Evolutionary conservation across 2,113 vertebrate species (phyloP).

Genomic region (Notechis scutatus): DNA sequence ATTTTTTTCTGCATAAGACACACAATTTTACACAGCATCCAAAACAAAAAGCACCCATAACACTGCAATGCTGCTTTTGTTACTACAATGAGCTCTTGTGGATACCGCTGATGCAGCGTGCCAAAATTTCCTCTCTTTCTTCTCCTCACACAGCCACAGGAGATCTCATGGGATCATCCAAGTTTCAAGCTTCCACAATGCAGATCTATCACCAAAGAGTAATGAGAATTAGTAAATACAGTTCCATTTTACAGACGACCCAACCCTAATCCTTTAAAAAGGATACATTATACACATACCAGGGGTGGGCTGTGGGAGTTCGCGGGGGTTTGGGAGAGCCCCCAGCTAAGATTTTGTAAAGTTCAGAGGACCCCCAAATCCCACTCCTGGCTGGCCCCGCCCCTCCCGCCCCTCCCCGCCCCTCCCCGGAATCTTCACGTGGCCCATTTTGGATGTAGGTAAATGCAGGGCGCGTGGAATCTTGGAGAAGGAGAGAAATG

Average conservation of each 20-base stretch:
- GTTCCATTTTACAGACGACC: background rate
- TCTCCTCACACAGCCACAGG: background rate
- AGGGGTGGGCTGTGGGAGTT: too few relatives aligned
- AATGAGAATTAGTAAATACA: background rate
- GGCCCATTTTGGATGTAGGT: too few relatives aligned
- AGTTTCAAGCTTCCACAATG: background rate
- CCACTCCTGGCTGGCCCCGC: too few relatives aligned
- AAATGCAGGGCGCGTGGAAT: too few relatives aligned
- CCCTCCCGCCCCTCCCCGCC: rapidly evolving
- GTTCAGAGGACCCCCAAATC: too few relatives aligned
- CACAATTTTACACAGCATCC: background rate
- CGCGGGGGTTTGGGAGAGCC: too few relatives aligned
- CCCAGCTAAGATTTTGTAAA: too few relatives aligned
- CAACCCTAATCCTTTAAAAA: too few relatives aligned
- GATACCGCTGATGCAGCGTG: background rate
- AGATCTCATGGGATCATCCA: background rate
- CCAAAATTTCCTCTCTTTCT: background rate
- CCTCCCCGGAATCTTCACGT: too few relatives aligned
- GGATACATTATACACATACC: too few relatives aligned
- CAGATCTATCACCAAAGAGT: background rate
- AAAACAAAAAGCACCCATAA: background rate
- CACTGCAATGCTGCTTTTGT: background rate
- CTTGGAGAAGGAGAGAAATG: too few relatives aligned
- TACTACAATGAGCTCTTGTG: background rate
- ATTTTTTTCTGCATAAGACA: background rate